Conservation (phyloP, 2,888 invertebrate genomes). For the Eudemis profundana region DNA sequence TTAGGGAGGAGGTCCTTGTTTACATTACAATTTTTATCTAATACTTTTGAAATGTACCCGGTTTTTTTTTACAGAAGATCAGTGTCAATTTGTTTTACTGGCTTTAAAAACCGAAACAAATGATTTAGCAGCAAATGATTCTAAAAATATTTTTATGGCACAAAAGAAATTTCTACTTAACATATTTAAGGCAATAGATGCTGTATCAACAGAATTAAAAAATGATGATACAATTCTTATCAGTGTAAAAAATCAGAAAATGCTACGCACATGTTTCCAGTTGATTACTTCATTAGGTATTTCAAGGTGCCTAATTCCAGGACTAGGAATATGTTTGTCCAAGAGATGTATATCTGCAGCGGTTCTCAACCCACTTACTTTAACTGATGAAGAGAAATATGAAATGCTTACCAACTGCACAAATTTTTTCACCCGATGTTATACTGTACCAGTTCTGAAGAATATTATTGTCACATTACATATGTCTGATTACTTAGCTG, state of each 20-base stretch:
- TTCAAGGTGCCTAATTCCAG: conserved; percentile 87
- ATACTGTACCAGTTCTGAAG: conserved; percentile 81
- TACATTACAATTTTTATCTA: too few relatives aligned
- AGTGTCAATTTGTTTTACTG: conserved; percentile 57
- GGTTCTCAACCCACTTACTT: conserved; percentile 61
- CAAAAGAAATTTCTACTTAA: conserved; percentile 75
- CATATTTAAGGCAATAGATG: conserved; percentile 74
- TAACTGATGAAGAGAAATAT: conserved; percentile 81
- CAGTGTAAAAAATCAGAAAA: conserved; percentile 88
- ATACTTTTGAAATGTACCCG: too few relatives aligned
- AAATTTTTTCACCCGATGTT: conserved; percentile 77
- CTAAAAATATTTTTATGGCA: conserved; percentile 49
- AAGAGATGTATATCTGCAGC: conserved; percentile 72
- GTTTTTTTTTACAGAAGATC: conserved; percentile 68
- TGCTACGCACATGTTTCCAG: conserved; percentile 86
- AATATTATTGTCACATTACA: conserved; percentile 84
- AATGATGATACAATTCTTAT: conserved; percentile 74
- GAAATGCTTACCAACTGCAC: conserved; percentile 79
- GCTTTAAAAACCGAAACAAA: conserved; percentile 48
- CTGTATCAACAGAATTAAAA: conserved; percentile 62
- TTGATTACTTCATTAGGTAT: conserved; percentile 88
- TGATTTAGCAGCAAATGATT: conserved; percentile 38
- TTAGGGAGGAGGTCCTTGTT: too few relatives aligned
- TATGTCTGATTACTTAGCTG: conserved; percentile 87
- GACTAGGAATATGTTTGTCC: conserved; percentile 84